Evolutionary conservation across 2,888 invertebrate species (phyloP), one percentile per base, ranked within the genome.

Genomic region (Diploptera punctata): DNA sequence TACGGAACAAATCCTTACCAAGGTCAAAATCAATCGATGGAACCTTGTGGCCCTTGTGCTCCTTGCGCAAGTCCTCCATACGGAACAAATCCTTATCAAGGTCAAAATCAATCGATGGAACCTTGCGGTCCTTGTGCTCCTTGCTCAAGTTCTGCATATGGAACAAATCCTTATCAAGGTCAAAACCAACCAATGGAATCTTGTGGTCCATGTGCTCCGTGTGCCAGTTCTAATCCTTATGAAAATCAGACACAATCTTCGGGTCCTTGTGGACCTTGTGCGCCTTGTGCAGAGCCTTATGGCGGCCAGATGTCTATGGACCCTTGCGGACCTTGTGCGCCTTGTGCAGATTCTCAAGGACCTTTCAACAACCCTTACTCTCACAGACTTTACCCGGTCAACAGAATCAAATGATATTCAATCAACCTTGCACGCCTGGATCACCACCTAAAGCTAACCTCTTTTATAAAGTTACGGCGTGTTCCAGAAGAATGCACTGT

Each of bases 361-460:
- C 47, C 9, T n/a, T 4, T 33, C 10, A 33, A 7, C 33, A 33
- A 33, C 33, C 33, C 5, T 5, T 5, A 33, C 33, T 10, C 5
- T 10, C 10, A 33, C 7, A 33, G 33, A 33, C 33, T n/a, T n/a
- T n/a, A 38, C 38, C 38, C 7, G 33, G 33, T n/a, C 7, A 47
- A 4, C 47, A 47, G n/a, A 47, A 47, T 47, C 47, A 47, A 47
- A 47, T 47, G 47, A 47, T 47, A n/a, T 47, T 47, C n/a, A 47
- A n/a, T 47, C 10, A 10, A n/a, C 7, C 7, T n/a, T 47, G 47
- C 47, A 47, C 9, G n/a, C 10, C 47, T 13, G 47, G 47, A 47
- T 4, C 7, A n/a, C 16, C 18, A 10, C 47, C 47, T 10, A n/a
- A 47, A 47, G 7, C 47, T 13, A n/a, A 10, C 3, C 3, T 47